Conservation (phyloP, 2,113 vertebrate species). For the Athene noctua region DNA sequence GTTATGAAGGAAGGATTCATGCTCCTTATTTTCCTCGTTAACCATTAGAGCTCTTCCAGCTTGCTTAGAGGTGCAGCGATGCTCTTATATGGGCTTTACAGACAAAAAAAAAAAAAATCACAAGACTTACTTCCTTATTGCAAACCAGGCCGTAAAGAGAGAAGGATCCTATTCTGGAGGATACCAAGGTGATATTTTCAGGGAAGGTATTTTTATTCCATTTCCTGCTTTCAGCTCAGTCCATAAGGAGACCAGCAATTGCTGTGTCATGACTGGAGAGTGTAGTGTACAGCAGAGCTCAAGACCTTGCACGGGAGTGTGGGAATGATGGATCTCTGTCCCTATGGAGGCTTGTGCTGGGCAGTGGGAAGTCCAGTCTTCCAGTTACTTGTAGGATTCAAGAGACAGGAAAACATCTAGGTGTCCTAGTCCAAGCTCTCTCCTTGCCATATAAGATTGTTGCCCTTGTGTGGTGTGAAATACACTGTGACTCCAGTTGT, state of each 20-base stretch:
- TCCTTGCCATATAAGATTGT: fast-evolving
- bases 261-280: neutral
- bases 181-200: neutral
- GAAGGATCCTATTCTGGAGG: neutral
- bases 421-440: neutral
- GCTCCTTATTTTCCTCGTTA: neutral
- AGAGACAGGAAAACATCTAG: neutral
- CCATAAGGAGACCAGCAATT: neutral
- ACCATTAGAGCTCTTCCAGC: neutral
- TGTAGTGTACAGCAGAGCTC: neutral
- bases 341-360: neutral
- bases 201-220: neutral
- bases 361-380: neutral
- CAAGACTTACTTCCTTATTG: neutral
- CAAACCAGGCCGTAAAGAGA: neutral
- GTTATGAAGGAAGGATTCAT: fast-evolving
- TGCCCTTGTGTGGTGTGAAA: neutral
- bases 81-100: neutral
- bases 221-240: neutral
- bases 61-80: neutral
- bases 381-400: neutral
- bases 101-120: neutral
- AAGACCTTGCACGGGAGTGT: fast-evolving
- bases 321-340: neutral
- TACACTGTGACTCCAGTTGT: neutral